phyloP scores from a whole-genome alignment of 2,113 vertebrate genomes.

The Cromileptes altivelis region DNA sequence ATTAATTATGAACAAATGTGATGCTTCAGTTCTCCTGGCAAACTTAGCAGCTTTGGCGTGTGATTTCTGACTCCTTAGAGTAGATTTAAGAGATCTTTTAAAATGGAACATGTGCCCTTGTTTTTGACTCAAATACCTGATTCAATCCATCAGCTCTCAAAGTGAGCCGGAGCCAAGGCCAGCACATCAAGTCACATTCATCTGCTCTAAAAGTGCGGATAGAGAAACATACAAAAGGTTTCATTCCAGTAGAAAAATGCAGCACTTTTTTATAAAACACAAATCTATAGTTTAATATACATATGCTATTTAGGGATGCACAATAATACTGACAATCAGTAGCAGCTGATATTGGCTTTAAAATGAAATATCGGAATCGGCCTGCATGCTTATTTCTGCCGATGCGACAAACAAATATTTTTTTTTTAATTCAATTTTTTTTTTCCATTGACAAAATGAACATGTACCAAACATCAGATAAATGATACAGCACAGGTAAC shows the following conservation, averaged over 20 bases:
- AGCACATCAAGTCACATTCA: slow-evolving; percentile 5
- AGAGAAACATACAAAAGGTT: neutral
- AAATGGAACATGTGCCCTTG: slow-evolving; percentile 72
- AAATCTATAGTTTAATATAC: neutral
- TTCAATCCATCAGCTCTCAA: slow-evolving; percentile 60
- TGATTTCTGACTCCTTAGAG: slow-evolving; percentile 75
- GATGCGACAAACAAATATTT: no score
- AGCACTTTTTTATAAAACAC: neutral
- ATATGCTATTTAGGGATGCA: no score
- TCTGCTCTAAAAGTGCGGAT: slow-evolving; percentile 6
- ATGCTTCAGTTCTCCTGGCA: slow-evolving; percentile 75
- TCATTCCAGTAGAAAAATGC: neutral
- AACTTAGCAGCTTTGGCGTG: slow-evolving; percentile 68
- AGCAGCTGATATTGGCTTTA: no score
- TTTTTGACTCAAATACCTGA: slow-evolving; percentile 67
- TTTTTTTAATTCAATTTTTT: no score
- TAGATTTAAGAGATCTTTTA: slow-evolving; percentile 65
- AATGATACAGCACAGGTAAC: no score
- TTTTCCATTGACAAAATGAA: no score
- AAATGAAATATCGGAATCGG: no score
- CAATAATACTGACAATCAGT: no score
- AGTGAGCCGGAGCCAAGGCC: slow-evolving; percentile 18
- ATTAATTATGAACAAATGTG: slow-evolving; percentile 50
- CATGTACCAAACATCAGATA: no score
- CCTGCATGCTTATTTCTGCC: no score